phyloP scores from a whole-genome alignment of 2,888 invertebrate genomes.

The Ischnus inquisitorius region DNA sequence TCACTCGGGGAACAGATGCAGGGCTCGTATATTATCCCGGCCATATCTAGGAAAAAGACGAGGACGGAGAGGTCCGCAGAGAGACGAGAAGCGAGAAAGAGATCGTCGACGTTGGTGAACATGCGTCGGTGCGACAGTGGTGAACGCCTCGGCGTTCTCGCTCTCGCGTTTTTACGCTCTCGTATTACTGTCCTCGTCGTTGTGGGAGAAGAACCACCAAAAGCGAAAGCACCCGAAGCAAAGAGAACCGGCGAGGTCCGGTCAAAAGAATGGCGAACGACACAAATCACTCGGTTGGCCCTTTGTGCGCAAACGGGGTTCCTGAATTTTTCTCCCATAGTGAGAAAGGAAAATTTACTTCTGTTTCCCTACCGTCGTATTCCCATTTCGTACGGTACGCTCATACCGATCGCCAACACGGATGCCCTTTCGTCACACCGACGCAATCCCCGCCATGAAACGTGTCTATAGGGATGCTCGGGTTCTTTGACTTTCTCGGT shows the following conservation, averaged over 20 bases:
- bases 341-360: constrained; percentile 65
- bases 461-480: constrained; percentile 35
- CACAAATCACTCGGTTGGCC: constrained; percentile 82
- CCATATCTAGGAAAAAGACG: constrained; percentile 81
- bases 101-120: constrained; percentile 58
- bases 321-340: constrained; percentile 64
- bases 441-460: constrained; percentile 46
- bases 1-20: constrained; percentile 86
- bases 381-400: constrained; percentile 24
- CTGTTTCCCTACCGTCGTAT: constrained; percentile 47
- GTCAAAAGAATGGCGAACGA: constrained; percentile 83
- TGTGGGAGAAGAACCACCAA: constrained; percentile 44
- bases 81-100: constrained; percentile 54
- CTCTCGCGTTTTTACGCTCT: constrained; percentile 31
- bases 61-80: constrained; percentile 65
- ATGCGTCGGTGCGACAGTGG: constrained; percentile 22
- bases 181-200: constrained; percentile 20
- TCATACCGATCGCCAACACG: constrained; percentile 22
- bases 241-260: constrained; percentile 70
- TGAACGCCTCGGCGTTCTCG: constrained; percentile 7
- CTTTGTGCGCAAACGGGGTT: constrained; percentile 76
- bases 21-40: constrained; percentile 85
- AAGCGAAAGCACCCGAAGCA: constrained; percentile 43
- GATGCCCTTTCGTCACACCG: constrained; percentile 49
- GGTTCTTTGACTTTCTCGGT: not conserved